Evolutionary conservation across 2,888 invertebrate species (phyloP), one percentile per base, ranked within the genome.

Genomic region (Acholoe squamosa): DNA sequence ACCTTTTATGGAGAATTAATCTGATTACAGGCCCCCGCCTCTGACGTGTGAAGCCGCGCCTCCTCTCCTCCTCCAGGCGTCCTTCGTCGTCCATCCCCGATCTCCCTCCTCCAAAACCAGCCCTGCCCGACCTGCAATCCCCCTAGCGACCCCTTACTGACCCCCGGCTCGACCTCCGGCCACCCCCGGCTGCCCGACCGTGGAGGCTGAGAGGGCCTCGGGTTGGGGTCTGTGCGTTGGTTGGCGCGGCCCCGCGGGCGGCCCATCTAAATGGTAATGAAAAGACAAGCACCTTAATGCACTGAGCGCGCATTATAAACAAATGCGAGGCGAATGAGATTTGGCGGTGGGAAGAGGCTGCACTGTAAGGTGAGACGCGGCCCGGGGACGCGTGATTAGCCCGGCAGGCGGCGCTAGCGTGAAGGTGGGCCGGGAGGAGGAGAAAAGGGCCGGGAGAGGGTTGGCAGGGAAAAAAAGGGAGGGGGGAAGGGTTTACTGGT

Each of bases 241-340:
- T 33, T 16, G 34, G 80, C 43, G 19, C 80, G 43, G 80, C 86
- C 86, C 86, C 86, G 54, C 54, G 56, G 86, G 86, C 86, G 86
- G 86, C 52, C 52, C 86, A 86, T 86, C 86, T 86, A 86, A 54
- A 86, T 86, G 86, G 86, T 86, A 86, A 86, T 86, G 86, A 86
- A 86, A 56, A 86, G 86, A 86, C 86, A 86, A 86, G 86, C 54
- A 56, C 52, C 52, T 54, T 86, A 86, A 86, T 86, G 86, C 86
- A 54, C 86, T 86, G 56, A 86, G 54, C 54, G 86, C 86, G 80
- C 80, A 80, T 80, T 80, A 80, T 80, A 80, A 80, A 80, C 80
- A 80, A 80, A 80, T 80, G 80, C 80, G n/a, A 22, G 80, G 80
- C 19, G 80, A 80, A 80, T 80, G 80, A 80, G 80, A 80, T 80